Base-by-base conservation (phyloP, 2,888 invertebrate genomes). In the Andrena minutula region DNA sequence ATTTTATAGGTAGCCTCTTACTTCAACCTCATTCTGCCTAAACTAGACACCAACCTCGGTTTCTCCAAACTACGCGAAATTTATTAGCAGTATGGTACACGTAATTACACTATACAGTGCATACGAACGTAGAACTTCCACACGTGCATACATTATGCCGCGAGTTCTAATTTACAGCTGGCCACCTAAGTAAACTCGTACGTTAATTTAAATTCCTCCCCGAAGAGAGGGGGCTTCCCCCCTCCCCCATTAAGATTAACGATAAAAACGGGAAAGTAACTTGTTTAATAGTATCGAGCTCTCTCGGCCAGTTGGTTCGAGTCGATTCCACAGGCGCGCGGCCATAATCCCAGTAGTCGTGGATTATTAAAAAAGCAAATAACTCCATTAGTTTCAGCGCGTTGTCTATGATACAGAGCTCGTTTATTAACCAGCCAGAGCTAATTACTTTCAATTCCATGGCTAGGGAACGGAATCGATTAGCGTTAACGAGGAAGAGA, bases 361-460 rank as follows among this genome's bases (percentile, higher is more conserved):
- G 28, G 35, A 53, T 78, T 80, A 77, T 83, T 75, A 77, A 73
- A 80, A 85, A 83, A 60, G 63, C 60, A 70, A 86, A 86, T 86
- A 83, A 86, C 76, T 84, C 82, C 76, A 84, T 86, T 82, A 86
- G 71, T 79, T 77, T 71, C 69, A 75, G 53, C 71, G 75, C 70
- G 76, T 74, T 75, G 72, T 71, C 65, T 79, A 73, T 63, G 74
- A 71, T 64, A 60, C 30, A 26, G 26, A 47, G 20, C 75, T 71
- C 73, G 23, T 78, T 83, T 80, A 75, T 78, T 80, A 66, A 83
- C 49, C 70, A 72, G 77, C 51, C 23, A 60, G 56, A 30, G 75
- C 70, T 79, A 78, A 86, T 86, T 86, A 84, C 72, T 72, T 84
- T 84, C 75, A 68, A 76, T 76, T 84, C 61, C 75, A 56, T 77